Base-by-base conservation (phyloP, 2,113 vertebrate species). In the Potamarius usumacintae region DNA sequence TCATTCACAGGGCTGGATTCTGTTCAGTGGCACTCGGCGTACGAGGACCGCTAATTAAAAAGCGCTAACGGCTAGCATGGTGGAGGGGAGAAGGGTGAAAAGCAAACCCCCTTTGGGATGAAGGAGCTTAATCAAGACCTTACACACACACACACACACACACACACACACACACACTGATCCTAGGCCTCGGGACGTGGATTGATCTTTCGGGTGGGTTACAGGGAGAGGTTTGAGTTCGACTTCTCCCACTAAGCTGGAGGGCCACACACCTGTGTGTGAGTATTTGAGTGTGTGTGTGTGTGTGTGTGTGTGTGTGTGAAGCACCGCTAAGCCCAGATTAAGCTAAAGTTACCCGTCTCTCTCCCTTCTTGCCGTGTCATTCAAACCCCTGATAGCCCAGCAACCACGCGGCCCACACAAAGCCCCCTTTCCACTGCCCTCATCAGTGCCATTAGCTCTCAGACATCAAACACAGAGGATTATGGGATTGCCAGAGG, bases 381-480 rank as follows among this genome's bases (percentile, higher is more conserved):
- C 94, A 96, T 91, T 93, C 94, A 94, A 94, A 94, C 93, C 92
- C 93, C 91, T 84, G 89, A 82, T 84, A 86, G 86, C 93, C 88
- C 85, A 72, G 91, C 86, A 83, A 86, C 87, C 87, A 89, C 86
- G 89, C 84, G 76, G 90, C 22, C 79, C 77, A 92, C 92, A 96
- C 94, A 96, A 95, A 94, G 93, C 91, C 72, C 91, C 92, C 94
- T 94, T 95, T 95, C 92, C 94, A 91, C 91, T 65, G 82, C 93
- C 92, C 94, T 93, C 93, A 94, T 94, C 93, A 95, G 92, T 87
- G 87, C 93, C 94, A 95, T 95, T 95, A 95, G 94, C 93, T 94
- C 90, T 91, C 91, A 94, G 94, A 96, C 95, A 94, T 96, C 95
- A 96, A 95, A 96, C 95, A 96, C 93, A 91, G 90, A 92, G 93